Evolutionary conservation across 1,140 invertebrate species (phyloP), one percentile per base, ranked within the genome.

Genomic region (Helicorthomorpha holstii): DNA sequence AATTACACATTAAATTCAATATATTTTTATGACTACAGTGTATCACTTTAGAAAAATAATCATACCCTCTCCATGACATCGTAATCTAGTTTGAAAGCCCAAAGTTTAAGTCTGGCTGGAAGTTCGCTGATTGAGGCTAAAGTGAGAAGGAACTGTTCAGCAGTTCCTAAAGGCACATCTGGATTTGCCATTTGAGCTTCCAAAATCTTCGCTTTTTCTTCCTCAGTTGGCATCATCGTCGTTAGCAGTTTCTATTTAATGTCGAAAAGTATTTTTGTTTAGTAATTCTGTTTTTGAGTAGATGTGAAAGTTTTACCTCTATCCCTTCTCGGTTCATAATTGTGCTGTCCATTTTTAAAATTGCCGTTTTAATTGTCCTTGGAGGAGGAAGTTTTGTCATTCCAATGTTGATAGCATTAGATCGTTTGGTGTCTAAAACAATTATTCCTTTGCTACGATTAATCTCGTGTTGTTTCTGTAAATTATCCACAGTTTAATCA

Each of bases 341-440:
- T 0, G 91, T 92, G 0, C 85, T 84, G 67, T 99, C 96, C 92
- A 98, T 98, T 73, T 98, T 98, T 57, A 98, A 71, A 59, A 99
- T 98, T 47, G 94, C 95, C 23, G 89, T 87, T 67, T 97, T 98
- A 54, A 99, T 99, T 2, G 92, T 90, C 27, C 70, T 63, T 1
- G 93, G 87, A 3, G 92, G 93, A 24, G 96, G 95, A 56, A 99
- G 70, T 66, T 97, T 97, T 10, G 94, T 99, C 81, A 99, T 89
- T n/a, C 92, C 92, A 61, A 99, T 99, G 66, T 98, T 99, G 58
- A 99, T 98, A 12, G 92, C 92, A 69, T 99, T 98, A 1, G 94
- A 98, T 56, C 96, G 74, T 65, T 99, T 99, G 23, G 91, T 82
- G 68, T 97, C 92, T 64, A 99, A 71, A 25, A 99, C 92, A 43